These are phyloP conservation scores for Haemorhous mexicanus DNA, from an alignment of 2,113 vertebrate species.

Conservation along the genomic window DNA sequence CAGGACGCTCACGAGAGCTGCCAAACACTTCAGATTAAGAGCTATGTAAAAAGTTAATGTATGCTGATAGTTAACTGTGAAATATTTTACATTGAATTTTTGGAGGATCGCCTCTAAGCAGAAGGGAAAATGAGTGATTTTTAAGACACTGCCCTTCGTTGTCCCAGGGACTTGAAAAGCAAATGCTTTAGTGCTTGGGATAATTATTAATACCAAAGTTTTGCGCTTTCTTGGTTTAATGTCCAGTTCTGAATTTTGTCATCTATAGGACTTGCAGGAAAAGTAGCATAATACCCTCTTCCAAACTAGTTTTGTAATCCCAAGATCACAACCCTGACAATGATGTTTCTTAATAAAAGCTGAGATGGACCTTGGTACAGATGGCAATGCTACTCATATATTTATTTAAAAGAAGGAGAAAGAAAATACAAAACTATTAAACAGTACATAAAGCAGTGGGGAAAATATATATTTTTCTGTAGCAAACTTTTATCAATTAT, in stretches of 20 bases:
- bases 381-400: not conserved
- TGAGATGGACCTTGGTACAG: not conserved
- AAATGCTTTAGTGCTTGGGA: not conserved
- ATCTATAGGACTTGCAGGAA: not conserved
- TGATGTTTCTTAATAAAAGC: not conserved
- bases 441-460: not conserved
- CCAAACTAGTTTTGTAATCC: not conserved
- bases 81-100: not conserved
- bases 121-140: not conserved
- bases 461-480: not conserved
- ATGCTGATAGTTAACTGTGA: not conserved
- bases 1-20: not conserved
- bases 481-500: not conserved
- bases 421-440: not conserved
- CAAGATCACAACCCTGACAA: fast-evolving
- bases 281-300: not conserved
- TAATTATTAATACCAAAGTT: not conserved
- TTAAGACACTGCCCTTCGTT: fast-evolving
- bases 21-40: fast-evolving
- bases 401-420: not conserved
- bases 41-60: not conserved
- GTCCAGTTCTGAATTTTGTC: not conserved
- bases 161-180: not conserved
- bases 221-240: not conserved
- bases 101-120: not conserved